phyloP scores from a whole-genome alignment of 64 coral and sea anemone genomes.

The Porites australiensis region DNA sequence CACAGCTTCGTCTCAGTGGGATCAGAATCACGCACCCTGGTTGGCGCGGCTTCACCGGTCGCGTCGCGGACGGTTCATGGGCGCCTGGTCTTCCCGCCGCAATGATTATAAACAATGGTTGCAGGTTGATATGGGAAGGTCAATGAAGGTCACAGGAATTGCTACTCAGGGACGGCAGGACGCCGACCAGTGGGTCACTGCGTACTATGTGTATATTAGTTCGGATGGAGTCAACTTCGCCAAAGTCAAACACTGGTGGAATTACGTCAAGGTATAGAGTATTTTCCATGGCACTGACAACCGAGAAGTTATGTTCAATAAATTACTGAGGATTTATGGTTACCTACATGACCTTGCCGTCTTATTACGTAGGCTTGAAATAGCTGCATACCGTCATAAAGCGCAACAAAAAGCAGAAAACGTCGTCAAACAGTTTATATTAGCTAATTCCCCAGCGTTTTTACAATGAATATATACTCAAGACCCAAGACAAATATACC shows the following conservation, averaged over 20 bases:
- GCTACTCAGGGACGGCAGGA: conserved; percentile 81
- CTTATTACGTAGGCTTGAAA: too few relatives aligned
- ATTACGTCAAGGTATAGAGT: conserved; percentile 35
- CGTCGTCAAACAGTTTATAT: too few relatives aligned
- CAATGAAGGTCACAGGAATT: conserved; percentile 56
- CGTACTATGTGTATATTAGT: conserved; percentile 67
- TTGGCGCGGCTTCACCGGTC: conserved; percentile 55
- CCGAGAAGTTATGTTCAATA: too few relatives aligned
- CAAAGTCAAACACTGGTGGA: conserved; percentile 60
- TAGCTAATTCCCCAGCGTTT: too few relatives aligned
- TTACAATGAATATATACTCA: too few relatives aligned
- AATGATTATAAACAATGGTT: conserved; percentile 74
- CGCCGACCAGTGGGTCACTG: conserved; percentile 73
- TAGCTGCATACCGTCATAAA: too few relatives aligned
- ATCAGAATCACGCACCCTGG: conserved; percentile 34
- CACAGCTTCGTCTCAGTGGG: conserved; percentile 68
- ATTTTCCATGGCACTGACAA: too few relatives aligned
- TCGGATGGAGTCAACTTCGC: conserved; percentile 71
- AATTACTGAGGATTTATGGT: too few relatives aligned
- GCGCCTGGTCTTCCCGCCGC: conserved; percentile 65
- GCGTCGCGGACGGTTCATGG: conserved; percentile 32
- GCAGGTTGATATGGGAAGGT: conserved; percentile 75
- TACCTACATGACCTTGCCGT: too few relatives aligned
- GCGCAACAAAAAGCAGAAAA: too few relatives aligned
- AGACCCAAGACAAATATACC: too few relatives aligned